Evolutionary conservation across 2,113 vertebrate species (phyloP), one percentile per base, ranked within the genome.

Genomic region (Hippocampus guttulatus): DNA sequence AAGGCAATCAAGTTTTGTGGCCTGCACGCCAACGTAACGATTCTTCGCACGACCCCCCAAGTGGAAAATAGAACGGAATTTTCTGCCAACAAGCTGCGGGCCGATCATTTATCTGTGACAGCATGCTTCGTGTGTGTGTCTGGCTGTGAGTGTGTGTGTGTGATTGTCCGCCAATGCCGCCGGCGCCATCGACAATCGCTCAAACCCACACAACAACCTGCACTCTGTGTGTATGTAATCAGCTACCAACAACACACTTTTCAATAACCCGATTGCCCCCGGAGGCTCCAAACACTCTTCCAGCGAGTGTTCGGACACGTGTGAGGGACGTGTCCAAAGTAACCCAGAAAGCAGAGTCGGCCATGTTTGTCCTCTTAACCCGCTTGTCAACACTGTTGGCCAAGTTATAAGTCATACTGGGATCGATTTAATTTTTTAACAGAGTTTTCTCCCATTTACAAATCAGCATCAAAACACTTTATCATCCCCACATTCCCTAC

Each of bases 261-360:
- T 84, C 82, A n/a, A 88, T 84, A 78, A 64, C 76, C 75, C 79
- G 72, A 82, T 82, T 75, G 62, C 68, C 80, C 79, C 81, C 64
- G 1, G 75, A 74, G 79, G 52, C 20, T 11, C 38, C 54, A 38
- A 11, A 52, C 85, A 80, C 66, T 87, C 80, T 82, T 63, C 57
- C 67, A 41, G 67, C 62, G 70, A 79, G 72, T 67, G 9, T 20
- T 8, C 0, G 21, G 43, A 65, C 41, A 45, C 41, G 63, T 60
- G 45, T 71, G 75, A 43, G 51, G 60, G 70, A 70, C 73, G 70
- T 58, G 74, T 15, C 73, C 54, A 70, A 65, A 70, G 43, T 82
- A 73, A 88, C 84, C 81, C 76, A 87, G 79, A 85, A 82, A 84
- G 68, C 55, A 49, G 18, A 75, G 75, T 84, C 79, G 77, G 71